Conservation (phyloP, 2,888 invertebrate genomes). For the Loripinus fragilis region DNA sequence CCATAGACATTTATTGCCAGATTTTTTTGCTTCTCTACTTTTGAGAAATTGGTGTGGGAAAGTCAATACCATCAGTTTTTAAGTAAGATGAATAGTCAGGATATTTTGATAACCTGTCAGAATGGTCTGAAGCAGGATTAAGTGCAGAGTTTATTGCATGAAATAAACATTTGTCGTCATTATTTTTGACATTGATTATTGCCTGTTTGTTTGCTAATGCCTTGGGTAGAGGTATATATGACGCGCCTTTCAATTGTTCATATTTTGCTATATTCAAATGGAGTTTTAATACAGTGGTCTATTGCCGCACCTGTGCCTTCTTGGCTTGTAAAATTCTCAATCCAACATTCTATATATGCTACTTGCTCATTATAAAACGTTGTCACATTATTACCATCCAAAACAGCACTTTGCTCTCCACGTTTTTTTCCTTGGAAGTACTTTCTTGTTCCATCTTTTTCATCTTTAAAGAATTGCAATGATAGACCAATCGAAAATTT, state of each 20-base stretch:
- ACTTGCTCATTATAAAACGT: constrained; percentile 20
- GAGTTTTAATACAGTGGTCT: constrained; percentile 38
- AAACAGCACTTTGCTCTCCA: constrained; percentile 26
- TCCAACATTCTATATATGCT: constrained; percentile 22
- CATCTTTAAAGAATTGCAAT: neutral
- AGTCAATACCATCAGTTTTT: constrained; percentile 29
- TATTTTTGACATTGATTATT: constrained; percentile 34
- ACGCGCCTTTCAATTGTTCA: constrained; percentile 42
- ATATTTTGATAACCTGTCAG: constrained; percentile 26
- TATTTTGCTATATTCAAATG: constrained; percentile 40
- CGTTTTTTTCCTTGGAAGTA: neutral
- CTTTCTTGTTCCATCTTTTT: neutral
- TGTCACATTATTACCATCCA: constrained; percentile 11
- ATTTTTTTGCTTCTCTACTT: constrained; percentile 36
- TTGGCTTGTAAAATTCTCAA: constrained; percentile 25
- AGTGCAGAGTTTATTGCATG: constrained; percentile 32
- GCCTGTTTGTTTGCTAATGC: constrained; percentile 39
- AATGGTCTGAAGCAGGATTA: constrained; percentile 21
- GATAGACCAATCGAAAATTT: constrained; percentile 9
- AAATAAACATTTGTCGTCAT: constrained; percentile 31
- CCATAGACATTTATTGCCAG: constrained; percentile 27
- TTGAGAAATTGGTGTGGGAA: constrained; percentile 36
- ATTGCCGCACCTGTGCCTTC: constrained; percentile 29
- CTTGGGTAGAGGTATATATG: constrained; percentile 39
- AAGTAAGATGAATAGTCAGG: constrained; percentile 1